A percentile compares a stretch with the other conserved stretches of the same genome.
phyloP scores from a whole-genome alignment of 1,140 invertebrate species.

The Protaetia brevitarsis region DNA sequence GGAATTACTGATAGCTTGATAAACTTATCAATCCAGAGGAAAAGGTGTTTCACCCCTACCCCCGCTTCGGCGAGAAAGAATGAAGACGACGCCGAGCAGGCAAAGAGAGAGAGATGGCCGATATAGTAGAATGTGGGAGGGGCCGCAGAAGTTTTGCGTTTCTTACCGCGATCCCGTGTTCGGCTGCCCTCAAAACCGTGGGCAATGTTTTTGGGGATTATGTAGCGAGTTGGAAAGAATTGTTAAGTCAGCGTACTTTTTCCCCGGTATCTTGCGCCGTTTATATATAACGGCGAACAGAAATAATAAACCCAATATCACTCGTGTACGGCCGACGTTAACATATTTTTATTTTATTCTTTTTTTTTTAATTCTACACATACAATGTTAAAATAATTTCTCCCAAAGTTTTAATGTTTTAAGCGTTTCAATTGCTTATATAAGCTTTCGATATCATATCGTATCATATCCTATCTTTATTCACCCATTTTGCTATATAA shows the following conservation, averaged over 20 bases:
- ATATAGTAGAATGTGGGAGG: background rate
- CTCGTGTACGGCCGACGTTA: too few relatives aligned
- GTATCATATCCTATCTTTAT: too few relatives aligned
- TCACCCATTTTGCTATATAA: too few relatives aligned
- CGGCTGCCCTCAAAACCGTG: constrained; percentile 30
- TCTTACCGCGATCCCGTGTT: constrained; percentile 25
- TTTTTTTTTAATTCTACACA: too few relatives aligned
- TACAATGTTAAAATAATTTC: too few relatives aligned
- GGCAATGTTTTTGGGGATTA: constrained; percentile 37
- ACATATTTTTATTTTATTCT: too few relatives aligned
- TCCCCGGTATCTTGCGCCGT: constrained; percentile 20
- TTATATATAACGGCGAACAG: background rate
- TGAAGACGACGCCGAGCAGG: background rate
- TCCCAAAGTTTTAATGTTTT: too few relatives aligned
- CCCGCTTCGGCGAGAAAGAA: constrained; percentile 24
- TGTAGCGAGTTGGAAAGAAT: constrained; percentile 37
- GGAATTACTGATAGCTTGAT: constrained; percentile 30
- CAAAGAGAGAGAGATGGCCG: background rate
- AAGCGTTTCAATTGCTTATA: too few relatives aligned
- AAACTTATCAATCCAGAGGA: constrained; percentile 27
- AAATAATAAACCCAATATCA: too few relatives aligned
- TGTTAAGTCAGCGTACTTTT: constrained; percentile 38
- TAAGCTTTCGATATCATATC: too few relatives aligned
- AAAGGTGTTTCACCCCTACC: background rate
- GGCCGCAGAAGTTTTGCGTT: constrained; percentile 17